Conservation (phyloP, 2,888 invertebrate species). For the Ceriagrion tenellum region DNA sequence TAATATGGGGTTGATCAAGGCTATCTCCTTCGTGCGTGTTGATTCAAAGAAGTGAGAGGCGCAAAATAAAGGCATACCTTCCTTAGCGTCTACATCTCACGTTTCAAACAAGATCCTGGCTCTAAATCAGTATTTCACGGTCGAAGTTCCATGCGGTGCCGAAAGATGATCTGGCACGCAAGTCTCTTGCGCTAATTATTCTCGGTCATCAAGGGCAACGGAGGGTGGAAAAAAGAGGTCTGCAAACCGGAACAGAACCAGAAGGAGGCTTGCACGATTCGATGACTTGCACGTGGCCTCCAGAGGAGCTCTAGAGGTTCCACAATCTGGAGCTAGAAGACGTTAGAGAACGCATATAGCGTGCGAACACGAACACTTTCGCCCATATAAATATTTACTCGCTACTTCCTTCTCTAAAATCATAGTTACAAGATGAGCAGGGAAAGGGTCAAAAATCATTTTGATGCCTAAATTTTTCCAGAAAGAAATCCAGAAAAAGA, state of each 20-base stretch:
- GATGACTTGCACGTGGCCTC: neutral
- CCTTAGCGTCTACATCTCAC: neutral
- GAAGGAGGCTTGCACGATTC: neutral
- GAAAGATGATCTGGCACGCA: neutral
- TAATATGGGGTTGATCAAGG: too few relatives aligned
- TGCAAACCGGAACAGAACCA: neutral
- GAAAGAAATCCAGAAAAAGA: too few relatives aligned
- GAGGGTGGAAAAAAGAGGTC: neutral
- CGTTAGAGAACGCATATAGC: too few relatives aligned
- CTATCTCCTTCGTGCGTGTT: too few relatives aligned
- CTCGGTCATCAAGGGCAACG: conserved; percentile 3
- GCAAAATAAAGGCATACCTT: neutral
- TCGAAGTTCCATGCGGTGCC: neutral
- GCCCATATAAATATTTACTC: conserved; percentile 63
- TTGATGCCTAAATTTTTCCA: conserved; percentile 50
- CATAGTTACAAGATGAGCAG: conserved; percentile 68
- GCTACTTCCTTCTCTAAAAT: conserved; percentile 65
- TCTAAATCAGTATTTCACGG: neutral
- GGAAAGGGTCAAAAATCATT: conserved; percentile 64
- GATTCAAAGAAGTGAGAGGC: neutral
- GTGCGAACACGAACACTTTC: too few relatives aligned
- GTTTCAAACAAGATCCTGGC: neutral
- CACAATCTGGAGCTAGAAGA: too few relatives aligned
- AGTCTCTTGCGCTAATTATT: neutral
- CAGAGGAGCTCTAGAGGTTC: neutral